A percentile compares a stretch with the other conserved stretches of the same genome.
Conservation (phyloP, 2,888 invertebrate species). For the Amphimallon solstitiale region DNA sequence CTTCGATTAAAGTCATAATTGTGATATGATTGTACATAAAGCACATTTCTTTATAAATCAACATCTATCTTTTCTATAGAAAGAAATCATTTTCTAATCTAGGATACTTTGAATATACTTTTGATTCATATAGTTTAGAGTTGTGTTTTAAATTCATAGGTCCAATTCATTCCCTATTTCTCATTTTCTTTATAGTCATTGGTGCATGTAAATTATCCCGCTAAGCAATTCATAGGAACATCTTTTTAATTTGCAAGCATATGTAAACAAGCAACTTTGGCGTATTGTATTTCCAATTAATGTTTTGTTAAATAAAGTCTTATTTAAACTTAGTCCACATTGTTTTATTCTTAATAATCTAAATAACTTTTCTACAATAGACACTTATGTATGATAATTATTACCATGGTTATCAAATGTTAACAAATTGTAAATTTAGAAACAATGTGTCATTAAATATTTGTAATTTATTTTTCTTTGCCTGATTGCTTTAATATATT, state of each 20-base stretch:
- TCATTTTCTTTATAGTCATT: slow-evolving; percentile 9
- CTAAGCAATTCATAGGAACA: slow-evolving; percentile 29
- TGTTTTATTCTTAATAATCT: no score
- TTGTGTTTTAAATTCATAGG: slow-evolving; percentile 28
- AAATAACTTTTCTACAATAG: no score
- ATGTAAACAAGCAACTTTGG: slow-evolving; percentile 23
- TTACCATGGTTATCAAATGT: no score
- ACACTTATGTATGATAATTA: no score
- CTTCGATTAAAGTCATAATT: slow-evolving; percentile 26
- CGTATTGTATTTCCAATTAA: slow-evolving; percentile 22
- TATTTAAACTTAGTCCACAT: not conserved
- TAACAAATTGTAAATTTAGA: no score
- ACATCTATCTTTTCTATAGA: slow-evolving; percentile 28
- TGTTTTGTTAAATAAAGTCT: slow-evolving; percentile 21
- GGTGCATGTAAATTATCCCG: slow-evolving; percentile 27
- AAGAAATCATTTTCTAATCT: slow-evolving; percentile 22
- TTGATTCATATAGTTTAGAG: slow-evolving; percentile 26
- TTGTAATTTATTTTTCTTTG: no score
- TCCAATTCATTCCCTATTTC: slow-evolving; percentile 7
- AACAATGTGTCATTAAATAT: no score
- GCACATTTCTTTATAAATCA: slow-evolving; percentile 24
- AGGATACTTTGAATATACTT: slow-evolving; percentile 28
- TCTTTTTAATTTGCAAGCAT: slow-evolving; percentile 14
- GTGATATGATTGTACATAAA: slow-evolving; percentile 31
- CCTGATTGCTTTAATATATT: no score